Evolutionary conservation across 2,113 vertebrate species (phyloP).

Genomic region (Xiphorhynchus elegans): DNA sequence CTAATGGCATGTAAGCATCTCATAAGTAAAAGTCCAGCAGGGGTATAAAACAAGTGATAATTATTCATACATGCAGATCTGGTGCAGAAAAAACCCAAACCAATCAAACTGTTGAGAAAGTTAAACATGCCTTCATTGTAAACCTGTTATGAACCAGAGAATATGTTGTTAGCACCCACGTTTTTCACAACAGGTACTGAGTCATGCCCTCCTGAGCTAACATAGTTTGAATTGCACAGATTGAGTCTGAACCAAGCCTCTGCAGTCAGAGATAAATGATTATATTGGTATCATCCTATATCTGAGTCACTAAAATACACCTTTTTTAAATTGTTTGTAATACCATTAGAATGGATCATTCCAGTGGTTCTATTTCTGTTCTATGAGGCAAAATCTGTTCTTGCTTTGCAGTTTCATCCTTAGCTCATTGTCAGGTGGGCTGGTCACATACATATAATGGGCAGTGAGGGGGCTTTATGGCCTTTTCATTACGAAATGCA

Average conservation of each 20-base stretch:
- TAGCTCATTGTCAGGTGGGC: neutral
- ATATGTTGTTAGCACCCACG: neutral
- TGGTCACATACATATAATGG: neutral
- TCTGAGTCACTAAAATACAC: neutral
- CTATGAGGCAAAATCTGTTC: neutral
- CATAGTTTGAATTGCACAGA: neutral
- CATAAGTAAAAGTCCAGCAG: neutral
- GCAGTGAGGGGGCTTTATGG: neutral
- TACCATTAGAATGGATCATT: neutral
- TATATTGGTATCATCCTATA: neutral
- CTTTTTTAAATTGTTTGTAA: neutral
- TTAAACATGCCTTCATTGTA: neutral
- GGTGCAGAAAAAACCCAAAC: rapidly evolving
- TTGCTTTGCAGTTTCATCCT: neutral
- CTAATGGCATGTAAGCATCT: neutral
- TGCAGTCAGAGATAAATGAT: neutral
- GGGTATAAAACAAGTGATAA: neutral
- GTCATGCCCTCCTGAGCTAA: neutral
- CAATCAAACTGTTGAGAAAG: neutral
- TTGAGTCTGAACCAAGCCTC: neutral
- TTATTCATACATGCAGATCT: neutral
- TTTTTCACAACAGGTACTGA: neutral
- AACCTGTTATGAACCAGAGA: neutral
- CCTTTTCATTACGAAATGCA: neutral
- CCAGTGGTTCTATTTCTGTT: neutral